Evolutionary conservation across 2,113 vertebrate species (phyloP).

Genomic region (Eurypyga helias): DNA sequence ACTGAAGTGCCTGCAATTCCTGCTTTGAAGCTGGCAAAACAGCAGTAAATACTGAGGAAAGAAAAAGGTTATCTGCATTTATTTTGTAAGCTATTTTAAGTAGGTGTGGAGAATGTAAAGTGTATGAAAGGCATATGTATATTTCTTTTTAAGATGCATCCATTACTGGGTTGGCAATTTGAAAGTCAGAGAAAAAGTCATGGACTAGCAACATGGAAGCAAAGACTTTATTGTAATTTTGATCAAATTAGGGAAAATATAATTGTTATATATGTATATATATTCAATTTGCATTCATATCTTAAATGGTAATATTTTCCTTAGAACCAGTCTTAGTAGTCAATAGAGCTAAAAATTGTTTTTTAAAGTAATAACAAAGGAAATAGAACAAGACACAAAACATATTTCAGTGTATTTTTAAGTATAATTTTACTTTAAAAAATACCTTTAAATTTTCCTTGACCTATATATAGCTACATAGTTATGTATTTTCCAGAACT

Average conservation of each 20-base stretch:
- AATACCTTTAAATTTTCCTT: conserved; percentile 29
- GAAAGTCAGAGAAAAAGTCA: neutral
- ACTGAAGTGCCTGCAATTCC: neutral
- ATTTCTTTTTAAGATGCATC: neutral
- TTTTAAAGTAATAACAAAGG: conserved; percentile 1
- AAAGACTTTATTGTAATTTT: neutral
- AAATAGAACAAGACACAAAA: conserved; percentile 1
- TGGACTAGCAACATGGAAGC: neutral
- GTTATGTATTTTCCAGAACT: neutral
- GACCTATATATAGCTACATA: neutral
- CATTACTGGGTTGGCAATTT: neutral
- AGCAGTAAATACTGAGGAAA: neutral
- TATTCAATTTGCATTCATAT: neutral
- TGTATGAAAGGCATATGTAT: neutral
- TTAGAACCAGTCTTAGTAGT: neutral
- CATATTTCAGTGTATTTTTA: neutral
- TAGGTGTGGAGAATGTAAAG: neutral
- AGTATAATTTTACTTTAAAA: conserved; percentile 49
- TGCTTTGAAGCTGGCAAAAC: conserved; percentile 11
- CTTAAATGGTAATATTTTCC: neutral
- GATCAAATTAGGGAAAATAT: neutral
- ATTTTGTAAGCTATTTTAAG: conserved; percentile 49
- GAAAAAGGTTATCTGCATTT: conserved; percentile 33
- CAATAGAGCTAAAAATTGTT: neutral
- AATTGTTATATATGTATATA: neutral